phyloP scores from a whole-genome alignment of 2,113 vertebrate species.

The Dascyllus trimaculatus region DNA sequence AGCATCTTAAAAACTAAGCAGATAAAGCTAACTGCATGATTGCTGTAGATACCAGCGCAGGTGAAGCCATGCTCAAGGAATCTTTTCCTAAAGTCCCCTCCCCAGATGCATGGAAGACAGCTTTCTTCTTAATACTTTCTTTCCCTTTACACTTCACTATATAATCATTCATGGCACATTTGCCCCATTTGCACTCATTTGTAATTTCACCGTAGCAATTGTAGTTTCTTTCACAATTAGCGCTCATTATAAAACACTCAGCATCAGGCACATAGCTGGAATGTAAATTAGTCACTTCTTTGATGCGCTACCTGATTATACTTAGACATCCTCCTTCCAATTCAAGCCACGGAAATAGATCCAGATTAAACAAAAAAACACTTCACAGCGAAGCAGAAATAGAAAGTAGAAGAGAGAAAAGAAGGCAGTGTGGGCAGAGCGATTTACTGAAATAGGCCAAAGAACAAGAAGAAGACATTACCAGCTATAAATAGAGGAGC shows the following conservation, averaged over 20 bases:
- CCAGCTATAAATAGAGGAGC: conserved; percentile 49
- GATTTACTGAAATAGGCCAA: conserved; percentile 52
- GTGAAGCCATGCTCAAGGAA: neutral
- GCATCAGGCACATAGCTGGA: neutral
- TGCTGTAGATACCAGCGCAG: neutral
- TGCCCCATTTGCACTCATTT: neutral
- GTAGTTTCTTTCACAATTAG: neutral
- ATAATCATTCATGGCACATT: neutral
- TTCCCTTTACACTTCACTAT: neutral
- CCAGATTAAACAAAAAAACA: conserved; percentile 41
- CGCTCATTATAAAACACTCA: neutral
- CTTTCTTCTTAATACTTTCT: no score
- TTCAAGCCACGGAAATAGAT: conserved; percentile 46
- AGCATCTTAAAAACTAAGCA: neutral
- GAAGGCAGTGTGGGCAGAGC: conserved; percentile 9
- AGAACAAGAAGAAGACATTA: conserved; percentile 30
- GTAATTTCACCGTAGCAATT: neutral
- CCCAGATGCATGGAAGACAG: no score
- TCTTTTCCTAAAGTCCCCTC: neutral
- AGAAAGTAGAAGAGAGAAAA: conserved; percentile 26
- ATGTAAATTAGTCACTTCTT: conserved; percentile 21
- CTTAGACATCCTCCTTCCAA: neutral
- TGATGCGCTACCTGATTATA: neutral
- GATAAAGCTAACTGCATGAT: neutral
- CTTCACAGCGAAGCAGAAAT: conserved; percentile 24